Conservation (phyloP, 2,113 vertebrate genomes). For the Aix galericulata region DNA sequence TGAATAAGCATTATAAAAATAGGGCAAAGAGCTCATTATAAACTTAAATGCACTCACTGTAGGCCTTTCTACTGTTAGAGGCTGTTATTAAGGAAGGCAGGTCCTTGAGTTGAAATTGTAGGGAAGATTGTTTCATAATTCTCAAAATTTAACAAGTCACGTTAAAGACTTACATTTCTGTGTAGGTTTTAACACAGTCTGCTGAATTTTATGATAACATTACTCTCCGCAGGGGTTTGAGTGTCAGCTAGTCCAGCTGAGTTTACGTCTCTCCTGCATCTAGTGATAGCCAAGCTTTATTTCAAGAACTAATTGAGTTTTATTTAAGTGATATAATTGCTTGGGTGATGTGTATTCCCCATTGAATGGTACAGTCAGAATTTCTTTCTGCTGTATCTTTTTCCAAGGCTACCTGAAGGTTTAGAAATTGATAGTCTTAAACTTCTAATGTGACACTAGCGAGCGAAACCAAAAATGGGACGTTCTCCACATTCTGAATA, state of each 20-base stretch:
- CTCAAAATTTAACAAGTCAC: neutral
- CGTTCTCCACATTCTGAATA: neutral
- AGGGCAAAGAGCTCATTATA: slow-evolving; percentile 6
- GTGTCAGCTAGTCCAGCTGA: neutral
- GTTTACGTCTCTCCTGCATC: neutral
- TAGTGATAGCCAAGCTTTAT: neutral
- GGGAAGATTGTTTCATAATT: neutral
- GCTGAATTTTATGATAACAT: neutral
- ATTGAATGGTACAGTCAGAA: neutral
- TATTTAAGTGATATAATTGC: neutral
- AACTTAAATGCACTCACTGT: neutral
- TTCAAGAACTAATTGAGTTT: neutral
- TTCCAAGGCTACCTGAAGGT: neutral
- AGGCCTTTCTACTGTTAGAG: neutral
- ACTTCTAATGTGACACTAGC: neutral
- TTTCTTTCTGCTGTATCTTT: neutral
- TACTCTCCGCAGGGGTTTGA: neutral
- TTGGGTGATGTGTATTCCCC: neutral
- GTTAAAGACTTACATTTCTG: neutral
- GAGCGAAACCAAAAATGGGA: neutral
- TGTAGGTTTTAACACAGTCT: neutral
- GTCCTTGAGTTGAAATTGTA: neutral
- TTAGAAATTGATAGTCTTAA: neutral
- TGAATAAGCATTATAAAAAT: slow-evolving; percentile 22
- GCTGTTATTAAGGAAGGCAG: neutral